Base-by-base conservation (phyloP, 1,140 invertebrate genomes). In the Orussus abietinus region DNA sequence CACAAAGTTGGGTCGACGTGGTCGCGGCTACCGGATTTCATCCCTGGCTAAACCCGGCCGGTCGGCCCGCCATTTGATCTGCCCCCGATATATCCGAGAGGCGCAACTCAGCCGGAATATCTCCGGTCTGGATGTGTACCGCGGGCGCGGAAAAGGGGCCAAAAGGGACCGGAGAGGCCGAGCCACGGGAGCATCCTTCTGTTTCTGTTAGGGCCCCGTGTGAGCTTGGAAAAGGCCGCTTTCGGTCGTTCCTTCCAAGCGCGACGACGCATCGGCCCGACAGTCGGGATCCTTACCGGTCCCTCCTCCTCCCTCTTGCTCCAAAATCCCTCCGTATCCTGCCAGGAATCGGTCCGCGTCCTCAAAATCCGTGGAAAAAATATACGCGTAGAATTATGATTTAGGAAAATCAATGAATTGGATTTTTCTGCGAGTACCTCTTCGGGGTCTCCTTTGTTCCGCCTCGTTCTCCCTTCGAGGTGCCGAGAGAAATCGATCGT, bases 21-120 rank as follows among this genome's bases (percentile, higher is more conserved):
- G 52, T 53, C 57, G 48, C 51, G 51, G 66, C 68, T 70, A 70
- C 68, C 62, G 63, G 63, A 71, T 72, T 71, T 72, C 57, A 71
- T 58, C 64, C 66, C 66, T 65, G 65, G 59, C 55, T 70, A 64
- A 54, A 65, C 64, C 58, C 54, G 31, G 42, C 20, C 15, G 21
- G 39, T 38, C 29, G 26, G 36, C 29, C 21, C 41, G 62, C 57
- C 51, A 62, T 64, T 61, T 57, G 65, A 69, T 69, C 64, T 57
- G 52, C 47, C 57, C 50, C 46, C 59, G 67, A 69, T 69, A 66
- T 32, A 26, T 53, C 51, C 51, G 47, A 38, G 47, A 55, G 62
- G 48, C 56, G 53, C 61, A 66, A 68, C 55, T 70, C 67, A 57
- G 55, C 59, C 55, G 64, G 57, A 67, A 69, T 71, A 59, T 56